A percentile compares a stretch with the other conserved stretches of the same genome.
Conservation (phyloP, 1,140 invertebrate species). For the Drosophila sp. region DNA sequence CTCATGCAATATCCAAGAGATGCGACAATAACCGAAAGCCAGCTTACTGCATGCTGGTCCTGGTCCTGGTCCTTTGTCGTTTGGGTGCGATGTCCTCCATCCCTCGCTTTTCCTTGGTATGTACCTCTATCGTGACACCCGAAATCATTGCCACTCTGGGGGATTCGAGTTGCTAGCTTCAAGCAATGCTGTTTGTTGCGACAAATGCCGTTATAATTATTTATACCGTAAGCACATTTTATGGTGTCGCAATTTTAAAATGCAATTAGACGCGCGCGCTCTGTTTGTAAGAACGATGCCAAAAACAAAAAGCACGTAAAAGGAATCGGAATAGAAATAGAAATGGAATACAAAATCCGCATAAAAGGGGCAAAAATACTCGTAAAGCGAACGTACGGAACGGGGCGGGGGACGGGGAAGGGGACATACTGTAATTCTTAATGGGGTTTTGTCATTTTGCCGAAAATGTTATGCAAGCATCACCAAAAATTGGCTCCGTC, state of each 20-base stretch:
- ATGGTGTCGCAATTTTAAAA: constrained; percentile 82
- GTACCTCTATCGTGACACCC: constrained; percentile 53
- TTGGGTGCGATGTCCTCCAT: not conserved
- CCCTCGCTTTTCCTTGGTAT: constrained; percentile 9
- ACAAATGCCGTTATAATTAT: constrained; percentile 81
- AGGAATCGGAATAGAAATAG: constrained; percentile 46
- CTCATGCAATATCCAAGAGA: constrained; percentile 78
- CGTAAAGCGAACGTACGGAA: constrained; percentile 35
- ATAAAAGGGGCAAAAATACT: constrained; percentile 39
- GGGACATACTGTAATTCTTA: constrained; percentile 53
- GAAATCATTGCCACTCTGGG: constrained; percentile 67
- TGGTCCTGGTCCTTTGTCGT: constrained; percentile 13
- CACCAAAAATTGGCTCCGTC: constrained; percentile 23
- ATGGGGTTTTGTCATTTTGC: constrained; percentile 74
- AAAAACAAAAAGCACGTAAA: constrained; percentile 45
- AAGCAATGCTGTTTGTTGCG: constrained; percentile 63
- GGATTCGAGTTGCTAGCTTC: constrained; percentile 32
- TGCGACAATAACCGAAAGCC: constrained; percentile 68
- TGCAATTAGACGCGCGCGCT: constrained; percentile 72
- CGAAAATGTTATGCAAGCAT: constrained; percentile 42
- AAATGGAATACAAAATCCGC: constrained; percentile 40
- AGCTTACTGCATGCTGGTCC: constrained; percentile 30
- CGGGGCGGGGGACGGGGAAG: not conserved
- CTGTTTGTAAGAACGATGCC: constrained; percentile 46
- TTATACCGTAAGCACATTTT: constrained; percentile 81